Conservation (phyloP, 2,888 invertebrate species). For the Tachina fera region DNA sequence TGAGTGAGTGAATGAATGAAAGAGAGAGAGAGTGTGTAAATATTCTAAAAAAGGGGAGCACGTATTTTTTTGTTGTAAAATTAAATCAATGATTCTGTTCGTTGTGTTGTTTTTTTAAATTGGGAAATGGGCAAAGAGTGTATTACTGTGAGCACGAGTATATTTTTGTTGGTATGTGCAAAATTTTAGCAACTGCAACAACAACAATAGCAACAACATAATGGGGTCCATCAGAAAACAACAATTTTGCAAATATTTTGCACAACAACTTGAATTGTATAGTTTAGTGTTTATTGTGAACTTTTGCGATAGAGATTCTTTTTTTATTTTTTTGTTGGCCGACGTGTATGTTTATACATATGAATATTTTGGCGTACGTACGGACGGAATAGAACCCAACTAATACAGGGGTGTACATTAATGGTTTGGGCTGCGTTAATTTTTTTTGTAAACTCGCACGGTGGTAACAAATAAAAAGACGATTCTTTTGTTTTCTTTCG, state of each 20-base stretch:
- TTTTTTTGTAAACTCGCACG: conserved; percentile 52
- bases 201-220: conserved; percentile 17
- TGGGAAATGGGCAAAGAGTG: neutral
- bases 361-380: conserved; percentile 59
- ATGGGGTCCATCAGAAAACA: conserved; percentile 36
- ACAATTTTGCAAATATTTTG: conserved; percentile 64
- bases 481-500: conserved; percentile 21
- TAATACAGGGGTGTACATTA: conserved; percentile 17
- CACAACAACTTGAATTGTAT: conserved; percentile 65
- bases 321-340: conserved; percentile 54
- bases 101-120: neutral
- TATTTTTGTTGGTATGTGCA: conserved; percentile 52
- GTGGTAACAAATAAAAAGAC: conserved; percentile 19
- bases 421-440: conserved; percentile 32
- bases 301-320: conserved; percentile 73
- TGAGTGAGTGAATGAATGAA: neutral
- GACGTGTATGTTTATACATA: conserved; percentile 45
- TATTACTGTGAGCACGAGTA: conserved; percentile 42
- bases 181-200: conserved; percentile 17
- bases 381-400: conserved; percentile 44
- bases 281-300: conserved; percentile 74
- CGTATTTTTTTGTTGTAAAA: neutral
- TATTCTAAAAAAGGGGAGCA: conserved; percentile 43
- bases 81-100: conserved; percentile 39
- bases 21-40: neutral